phyloP scores from a whole-genome alignment of 2,113 vertebrate genomes.

The Delphinapterus leucas region DNA sequence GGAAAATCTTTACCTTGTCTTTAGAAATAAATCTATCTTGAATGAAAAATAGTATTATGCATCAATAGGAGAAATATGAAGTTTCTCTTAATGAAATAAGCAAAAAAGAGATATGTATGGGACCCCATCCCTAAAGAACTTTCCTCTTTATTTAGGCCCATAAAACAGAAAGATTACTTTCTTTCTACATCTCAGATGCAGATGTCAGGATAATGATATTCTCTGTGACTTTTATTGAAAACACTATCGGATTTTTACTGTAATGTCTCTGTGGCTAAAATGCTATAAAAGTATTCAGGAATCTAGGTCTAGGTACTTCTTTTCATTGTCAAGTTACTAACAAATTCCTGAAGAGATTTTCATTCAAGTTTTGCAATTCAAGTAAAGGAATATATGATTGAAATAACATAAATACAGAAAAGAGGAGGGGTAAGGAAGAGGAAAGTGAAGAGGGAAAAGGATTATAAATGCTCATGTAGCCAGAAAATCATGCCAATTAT shows the following conservation, averaged over 20 bases:
- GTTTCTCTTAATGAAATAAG: neutral
- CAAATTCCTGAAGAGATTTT: constrained; percentile 12
- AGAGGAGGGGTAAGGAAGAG: neutral
- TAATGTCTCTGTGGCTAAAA: neutral
- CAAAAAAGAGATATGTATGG: neutral
- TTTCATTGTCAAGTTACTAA: neutral
- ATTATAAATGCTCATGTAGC: neutral
- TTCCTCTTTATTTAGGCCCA: neutral
- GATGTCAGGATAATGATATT: neutral
- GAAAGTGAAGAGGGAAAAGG: neutral
- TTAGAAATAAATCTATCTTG: neutral
- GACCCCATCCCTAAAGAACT: neutral
- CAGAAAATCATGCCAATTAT: neutral
- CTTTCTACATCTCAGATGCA: neutral
- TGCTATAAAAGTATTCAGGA: neutral
- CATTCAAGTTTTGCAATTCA: neutral
- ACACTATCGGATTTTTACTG: neutral
- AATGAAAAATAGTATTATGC: neutral
- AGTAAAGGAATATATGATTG: neutral
- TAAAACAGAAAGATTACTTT: constrained; percentile 31
- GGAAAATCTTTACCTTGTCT: neutral
- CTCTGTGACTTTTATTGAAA: constrained; percentile 22
- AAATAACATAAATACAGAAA: neutral
- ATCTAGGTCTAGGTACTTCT: neutral
- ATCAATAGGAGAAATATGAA: neutral